Base-by-base conservation (phyloP, 2,797 vertebrate genomes). In the Triplophysa yarkandensis region DNA sequence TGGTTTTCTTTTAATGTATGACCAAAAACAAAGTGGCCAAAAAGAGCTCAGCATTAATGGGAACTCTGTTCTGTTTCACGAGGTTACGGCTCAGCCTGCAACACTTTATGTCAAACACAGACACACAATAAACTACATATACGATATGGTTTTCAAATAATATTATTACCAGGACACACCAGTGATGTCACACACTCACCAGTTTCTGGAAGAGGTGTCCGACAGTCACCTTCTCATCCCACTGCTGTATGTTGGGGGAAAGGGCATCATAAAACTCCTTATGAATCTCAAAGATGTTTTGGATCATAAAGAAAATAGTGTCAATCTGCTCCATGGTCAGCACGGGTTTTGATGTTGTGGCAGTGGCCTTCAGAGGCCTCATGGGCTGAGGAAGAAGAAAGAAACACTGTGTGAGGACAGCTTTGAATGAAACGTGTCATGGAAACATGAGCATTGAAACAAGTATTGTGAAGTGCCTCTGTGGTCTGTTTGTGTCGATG, bases 271-370 rank as follows among this genome's bases (percentile, higher is more conserved):
- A 98, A 86, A 99, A 98, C 80, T 98, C 95, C 77, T 97, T 98
- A 89, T 99, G 97, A 87, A 99, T 96, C 87, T 97, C 94, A 0
- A 94, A 97, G 84, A 99, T 97, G 84, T 99, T 96, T 86, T 98
- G 96, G 86, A 99, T 95, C 90, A 98, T 99, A 88, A 96, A 99
- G 90, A 99, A 99, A 88, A 99, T 99, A 2, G 95, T 98, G 78
- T 98, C 95, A 0, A 99, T 93, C 86, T 99, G 97, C 88, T 98
- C 95, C 83, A 95, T 90, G 81, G 94, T 98, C 66, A 99, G 91
- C 71, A 98, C 96, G 0, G 97, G 97, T 88, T 99, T 97, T 0
- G 97, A 99, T 4, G 95, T 95, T 10, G 96, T 98, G 78, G 95
- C 95, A 0, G 97, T 95, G 75, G 96, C 97, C 88, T 96, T 98